Percentiles rank a stretch among this genome's conserved stretches.
Conservation (phyloP, 2,113 vertebrate genomes). For the Syngnathoides biaculeatus region DNA sequence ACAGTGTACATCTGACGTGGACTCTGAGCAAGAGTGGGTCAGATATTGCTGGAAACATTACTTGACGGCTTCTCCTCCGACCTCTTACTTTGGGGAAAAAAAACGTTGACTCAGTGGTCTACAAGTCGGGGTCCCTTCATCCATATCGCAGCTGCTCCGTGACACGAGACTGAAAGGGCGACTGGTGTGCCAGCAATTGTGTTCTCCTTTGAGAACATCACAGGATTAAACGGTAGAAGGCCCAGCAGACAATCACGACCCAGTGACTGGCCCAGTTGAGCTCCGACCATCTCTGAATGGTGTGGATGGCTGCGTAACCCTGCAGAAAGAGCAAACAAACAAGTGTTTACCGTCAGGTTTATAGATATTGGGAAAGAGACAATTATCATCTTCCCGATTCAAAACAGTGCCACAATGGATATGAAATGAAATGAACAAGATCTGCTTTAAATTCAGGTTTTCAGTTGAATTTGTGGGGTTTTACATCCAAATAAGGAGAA, state of each 20-base stretch:
- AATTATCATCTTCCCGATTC: too few species aligned
- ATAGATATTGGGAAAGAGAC: too few species aligned
- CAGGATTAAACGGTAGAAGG: constrained; percentile 81
- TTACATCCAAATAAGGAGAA: too few species aligned
- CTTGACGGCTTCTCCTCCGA: neutral
- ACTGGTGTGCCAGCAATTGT: neutral
- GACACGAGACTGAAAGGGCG: neutral
- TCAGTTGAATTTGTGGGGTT: too few species aligned
- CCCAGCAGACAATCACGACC: constrained; percentile 80
- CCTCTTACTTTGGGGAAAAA: neutral
- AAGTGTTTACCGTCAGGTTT: neutral
- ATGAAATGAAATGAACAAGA: too few species aligned
- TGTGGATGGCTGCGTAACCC: constrained; percentile 83
- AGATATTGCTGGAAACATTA: neutral
- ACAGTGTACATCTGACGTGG: too few species aligned
- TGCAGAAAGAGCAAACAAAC: constrained; percentile 35
- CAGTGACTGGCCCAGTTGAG: constrained; percentile 88
- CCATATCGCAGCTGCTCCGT: neutral
- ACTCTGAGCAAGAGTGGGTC: too few species aligned
- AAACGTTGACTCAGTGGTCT: neutral
- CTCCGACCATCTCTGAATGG: constrained; percentile 86
- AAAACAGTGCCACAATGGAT: too few species aligned
- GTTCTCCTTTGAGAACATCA: constrained; percentile 11
- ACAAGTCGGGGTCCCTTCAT: neutral
- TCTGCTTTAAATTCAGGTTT: too few species aligned